Evolutionary conservation across 1,140 invertebrate genomes (phyloP), one percentile per base, ranked within the genome.

Genomic region (Anoplophora glabripennis): DNA sequence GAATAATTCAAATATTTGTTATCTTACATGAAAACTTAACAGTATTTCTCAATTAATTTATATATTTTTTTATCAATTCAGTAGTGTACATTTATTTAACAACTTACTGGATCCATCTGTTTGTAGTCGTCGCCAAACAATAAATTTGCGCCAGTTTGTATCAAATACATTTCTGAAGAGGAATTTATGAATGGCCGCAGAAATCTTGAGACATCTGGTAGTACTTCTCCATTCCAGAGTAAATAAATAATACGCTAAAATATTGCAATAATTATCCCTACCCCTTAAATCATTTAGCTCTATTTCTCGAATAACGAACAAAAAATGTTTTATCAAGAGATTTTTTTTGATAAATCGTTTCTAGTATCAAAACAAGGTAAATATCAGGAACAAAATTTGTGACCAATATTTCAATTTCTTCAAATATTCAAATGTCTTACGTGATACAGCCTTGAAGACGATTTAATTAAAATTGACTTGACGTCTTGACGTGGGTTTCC

Each of bases 101-200:
- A 33, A 52, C 49, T 41, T 28, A 52, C 49, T n/a, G 49, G 49
- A 38, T 52, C 49, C 15, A 52, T 52, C 40, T 52, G 35, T n/a
- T 52, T 12, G 11, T 10, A 52, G 12, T 52, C 49, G 36, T 52
- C 49, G 7, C 49, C 49, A 40, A 52, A 52, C 11, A 52, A 18
- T n/a, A 52, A 11, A 18, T 52, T 52, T 10, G n/a, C 9, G n/a
- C 38, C 15, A 8, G n/a, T 40, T 18, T 52, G 49, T n/a, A 52
- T 17, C 4, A 45, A 11, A 49, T 41, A 49, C 34, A 49, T 57
- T 17, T 34, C 36, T 12, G 15, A 14, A 41, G 46, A 21, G 12
- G 7, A 18, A 11, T n/a, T 33, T 15, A 51, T 14, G 8, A 47
- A 36, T 14, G 35, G 44, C 37, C 18, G n/a, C 14, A 45, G 14